Evolutionary conservation across 2,888 invertebrate genomes (phyloP), one percentile per base, ranked within the genome.

Genomic region (Eilema griseolum): DNA sequence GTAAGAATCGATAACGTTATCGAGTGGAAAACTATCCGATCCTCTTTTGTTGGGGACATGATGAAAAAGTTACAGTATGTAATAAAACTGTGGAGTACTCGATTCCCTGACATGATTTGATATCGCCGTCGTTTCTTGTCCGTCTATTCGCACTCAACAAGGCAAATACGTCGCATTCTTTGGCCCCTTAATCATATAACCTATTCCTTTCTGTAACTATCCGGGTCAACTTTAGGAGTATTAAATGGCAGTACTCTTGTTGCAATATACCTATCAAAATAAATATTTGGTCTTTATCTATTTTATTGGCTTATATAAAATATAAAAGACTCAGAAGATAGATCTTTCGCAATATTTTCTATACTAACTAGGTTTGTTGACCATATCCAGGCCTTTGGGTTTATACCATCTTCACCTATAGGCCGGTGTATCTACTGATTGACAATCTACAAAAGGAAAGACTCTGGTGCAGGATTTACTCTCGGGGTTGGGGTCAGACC

Each of bases 81-180:
- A 46, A 52, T 20, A 52, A 52, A 52, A 52, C 52, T 52, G 8
- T 10, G 52, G 52, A 52, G n/a, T 52, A 1, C 52, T 52, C n/a
- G 52, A 2, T 52, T 52, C 10, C n/a, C n/a, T 52, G 52, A n/a
- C n/a, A 52, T n/a, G 20, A 52, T 52, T n/a, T n/a, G 20, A 52
- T 52, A 8, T 52, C n/a, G n/a, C 52, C 52, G n/a, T 52, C n/a
- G 20, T 52, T 52, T 52, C 52, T 52, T n/a, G 52, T n/a, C 10
- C 52, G n/a, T 52, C n/a, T 52, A 52, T 52, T 52, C n/a, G 52
- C 52, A 52, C 52, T 52, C 52, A 4, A 52, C 52, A n/a, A 52
- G n/a, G 52, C 52, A 46, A 52, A 52, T 52, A n/a, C 16, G 52
- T n/a, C 52, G n/a, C n/a, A 52, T 52, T 52, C 52, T 52, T n/a